Evolutionary conservation across 2,888 invertebrate species (phyloP).

Genomic region (Hipparchia sbordonii): DNA sequence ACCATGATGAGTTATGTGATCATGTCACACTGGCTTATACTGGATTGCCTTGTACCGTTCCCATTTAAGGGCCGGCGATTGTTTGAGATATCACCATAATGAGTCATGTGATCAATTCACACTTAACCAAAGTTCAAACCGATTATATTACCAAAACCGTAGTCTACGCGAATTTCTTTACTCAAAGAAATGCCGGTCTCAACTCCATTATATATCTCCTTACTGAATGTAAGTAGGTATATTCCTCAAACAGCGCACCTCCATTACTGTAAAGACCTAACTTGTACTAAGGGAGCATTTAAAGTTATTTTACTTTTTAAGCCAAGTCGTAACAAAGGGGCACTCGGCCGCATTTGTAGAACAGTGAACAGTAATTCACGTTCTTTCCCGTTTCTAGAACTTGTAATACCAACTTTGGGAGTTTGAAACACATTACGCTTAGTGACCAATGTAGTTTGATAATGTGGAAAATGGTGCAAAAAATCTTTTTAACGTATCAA

Average conservation of each 20-base stretch:
- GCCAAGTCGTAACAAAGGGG: constrained; percentile 27
- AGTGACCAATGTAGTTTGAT: background rate
- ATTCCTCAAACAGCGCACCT: constrained; percentile 13
- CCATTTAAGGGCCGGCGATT: no score
- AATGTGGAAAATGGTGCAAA: background rate
- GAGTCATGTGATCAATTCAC: no score
- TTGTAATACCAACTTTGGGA: background rate
- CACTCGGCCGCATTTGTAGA: constrained; percentile 20
- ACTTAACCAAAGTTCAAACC: no score
- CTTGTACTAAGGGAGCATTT: constrained; percentile 28
- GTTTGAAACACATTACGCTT: constrained; percentile 2
- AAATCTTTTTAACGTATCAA: background rate
- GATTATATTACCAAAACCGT: no score
- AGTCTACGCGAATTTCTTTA: background rate
- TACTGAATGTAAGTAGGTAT: constrained; percentile 2
- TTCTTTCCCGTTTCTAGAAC: constrained; percentile 19
- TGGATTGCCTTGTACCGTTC: no score
- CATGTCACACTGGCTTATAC: no score
- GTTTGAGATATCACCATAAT: no score
- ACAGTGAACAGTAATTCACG: constrained; percentile 31
- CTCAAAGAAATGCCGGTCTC: background rate
- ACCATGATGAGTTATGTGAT: no score
- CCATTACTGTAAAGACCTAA: constrained; percentile 29
- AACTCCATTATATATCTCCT: background rate
- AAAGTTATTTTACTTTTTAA: constrained; percentile 30